Conservation (phyloP, 2,888 invertebrate species). For the Sesia apiformis region DNA sequence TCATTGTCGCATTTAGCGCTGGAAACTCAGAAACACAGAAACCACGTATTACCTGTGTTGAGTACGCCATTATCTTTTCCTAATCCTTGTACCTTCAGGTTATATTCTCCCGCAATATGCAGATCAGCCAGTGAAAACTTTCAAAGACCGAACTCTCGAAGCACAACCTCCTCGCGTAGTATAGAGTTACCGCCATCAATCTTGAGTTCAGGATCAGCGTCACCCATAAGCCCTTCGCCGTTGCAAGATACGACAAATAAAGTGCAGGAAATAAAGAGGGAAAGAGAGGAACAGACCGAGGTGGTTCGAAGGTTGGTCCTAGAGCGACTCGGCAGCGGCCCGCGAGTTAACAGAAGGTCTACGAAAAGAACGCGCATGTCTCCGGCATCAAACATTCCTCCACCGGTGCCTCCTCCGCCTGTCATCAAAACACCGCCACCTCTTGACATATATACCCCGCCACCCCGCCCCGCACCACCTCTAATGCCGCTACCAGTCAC, state of each 20-base stretch:
- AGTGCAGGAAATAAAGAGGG: slow-evolving; percentile 84
- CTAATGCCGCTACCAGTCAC: slow-evolving; percentile 42
- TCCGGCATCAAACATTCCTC: slow-evolving; percentile 20
- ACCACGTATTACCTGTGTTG: neutral
- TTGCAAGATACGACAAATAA: slow-evolving; percentile 70
- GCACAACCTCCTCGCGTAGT: slow-evolving; percentile 36
- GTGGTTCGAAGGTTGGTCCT: slow-evolving; percentile 88
- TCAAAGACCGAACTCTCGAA: slow-evolving; percentile 31
- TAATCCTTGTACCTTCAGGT: slow-evolving; percentile 31
- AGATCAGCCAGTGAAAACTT: slow-evolving; percentile 63
- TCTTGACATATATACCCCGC: slow-evolving; percentile 14
- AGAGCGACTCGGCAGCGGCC: slow-evolving; percentile 76
- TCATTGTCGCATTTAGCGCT: neutral
- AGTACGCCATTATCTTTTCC: slow-evolving; percentile 1
- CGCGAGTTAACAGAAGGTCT: slow-evolving; percentile 26
- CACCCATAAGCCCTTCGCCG: slow-evolving; percentile 56
- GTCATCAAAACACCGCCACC: slow-evolving; percentile 20
- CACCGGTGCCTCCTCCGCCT: slow-evolving; percentile 42
- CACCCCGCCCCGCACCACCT: slow-evolving; percentile 37
- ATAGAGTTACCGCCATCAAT: slow-evolving; percentile 29
- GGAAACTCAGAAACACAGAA: neutral
- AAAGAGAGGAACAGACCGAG: slow-evolving; percentile 87
- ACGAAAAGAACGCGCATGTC: slow-evolving; percentile 28
- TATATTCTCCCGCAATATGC: slow-evolving; percentile 60
- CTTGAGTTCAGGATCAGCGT: slow-evolving; percentile 38